Evolutionary conservation across 1,140 invertebrate species (phyloP), one percentile per base, ranked within the genome.

Genomic region (Sinella curviseta): DNA sequence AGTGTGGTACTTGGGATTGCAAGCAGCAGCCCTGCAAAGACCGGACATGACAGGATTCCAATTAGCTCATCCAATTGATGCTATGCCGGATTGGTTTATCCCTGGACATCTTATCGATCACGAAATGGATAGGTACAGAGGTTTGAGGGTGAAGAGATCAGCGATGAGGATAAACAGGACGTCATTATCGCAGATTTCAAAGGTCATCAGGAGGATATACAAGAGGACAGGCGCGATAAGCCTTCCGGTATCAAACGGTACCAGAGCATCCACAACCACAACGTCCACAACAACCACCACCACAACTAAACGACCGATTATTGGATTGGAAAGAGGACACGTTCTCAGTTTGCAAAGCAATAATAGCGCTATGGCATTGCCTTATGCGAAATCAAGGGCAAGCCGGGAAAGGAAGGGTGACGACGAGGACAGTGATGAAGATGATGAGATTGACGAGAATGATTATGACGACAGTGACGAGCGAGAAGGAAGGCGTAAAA

Each of bases 1-100:
- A 17, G 78, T 79, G 14, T 79, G 78, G 78, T 79, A 79, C 55
- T 34, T 24, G 3, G 78, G 39, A 1, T n/a, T 79, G 24, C 48
- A 74, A 28, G 57, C 36, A 20, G 60, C 75, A 12, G 16, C 31
- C 8, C 26, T 26, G 0, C n/a, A 73, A 33, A 31, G 78, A 48
- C 1, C 34, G 0, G 78, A 80, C n/a, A 80, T 80, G 74, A 1
- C 8, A 31, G 76, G 78, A 14, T 70, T 80, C 0, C 8, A 1
- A 30, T 67, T 77, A 28, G 55, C 78, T 16, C 24, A 48, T 48
- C 78, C 76, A n/a, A 3, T 80, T 24, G 57, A 80, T 26, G 75
- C 67, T 35, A 77, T 77, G 34, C 74, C 78, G 12, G 78, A 77
- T 57, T 48, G 31, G 0, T 76, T 77, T 16, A 26, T 80, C 1